Percentiles rank a stretch among this genome's conserved stretches.
Conservation (phyloP, 2,113 vertebrate species). For the Trichechus manatus region DNA sequence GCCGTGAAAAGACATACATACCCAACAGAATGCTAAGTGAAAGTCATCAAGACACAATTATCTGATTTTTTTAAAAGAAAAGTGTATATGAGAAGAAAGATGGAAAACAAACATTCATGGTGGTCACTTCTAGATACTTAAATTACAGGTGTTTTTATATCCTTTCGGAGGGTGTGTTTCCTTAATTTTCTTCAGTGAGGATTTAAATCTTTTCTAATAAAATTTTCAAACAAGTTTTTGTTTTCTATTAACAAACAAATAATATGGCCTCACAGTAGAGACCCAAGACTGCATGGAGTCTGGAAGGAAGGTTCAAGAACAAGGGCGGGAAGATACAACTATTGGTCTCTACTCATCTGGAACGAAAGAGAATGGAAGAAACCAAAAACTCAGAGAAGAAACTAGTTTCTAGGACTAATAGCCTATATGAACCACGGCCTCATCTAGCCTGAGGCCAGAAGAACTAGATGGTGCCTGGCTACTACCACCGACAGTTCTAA, state of each 20-base stretch:
- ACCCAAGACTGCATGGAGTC: background rate
- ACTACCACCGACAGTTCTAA: no score
- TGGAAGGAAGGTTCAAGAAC: background rate
- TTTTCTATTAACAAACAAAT: slow-evolving; percentile 25
- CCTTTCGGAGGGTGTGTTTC: background rate
- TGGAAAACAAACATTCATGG: background rate
- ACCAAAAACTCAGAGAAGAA: no score
- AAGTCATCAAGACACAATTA: background rate
- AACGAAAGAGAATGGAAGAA: no score
- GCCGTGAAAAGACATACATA: background rate
- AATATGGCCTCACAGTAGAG: background rate
- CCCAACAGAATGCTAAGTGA: background rate
- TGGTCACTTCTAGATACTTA: background rate
- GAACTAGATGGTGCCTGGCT: no score
- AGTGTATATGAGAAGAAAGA: background rate
- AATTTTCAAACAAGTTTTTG: background rate
- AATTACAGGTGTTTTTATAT: background rate
- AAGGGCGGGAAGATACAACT: background rate
- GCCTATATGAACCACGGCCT: no score
- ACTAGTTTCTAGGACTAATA: no score
- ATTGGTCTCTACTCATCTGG: no score
- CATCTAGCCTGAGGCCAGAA: no score
- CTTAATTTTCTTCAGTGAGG: slow-evolving; percentile 32
- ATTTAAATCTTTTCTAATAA: slow-evolving; percentile 9
- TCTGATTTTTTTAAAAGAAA: slow-evolving; percentile 28